These are phyloP conservation scores for Hydriomena furcata DNA, from an alignment of 2,888 invertebrate genomes.

Conservation along the genomic window DNA sequence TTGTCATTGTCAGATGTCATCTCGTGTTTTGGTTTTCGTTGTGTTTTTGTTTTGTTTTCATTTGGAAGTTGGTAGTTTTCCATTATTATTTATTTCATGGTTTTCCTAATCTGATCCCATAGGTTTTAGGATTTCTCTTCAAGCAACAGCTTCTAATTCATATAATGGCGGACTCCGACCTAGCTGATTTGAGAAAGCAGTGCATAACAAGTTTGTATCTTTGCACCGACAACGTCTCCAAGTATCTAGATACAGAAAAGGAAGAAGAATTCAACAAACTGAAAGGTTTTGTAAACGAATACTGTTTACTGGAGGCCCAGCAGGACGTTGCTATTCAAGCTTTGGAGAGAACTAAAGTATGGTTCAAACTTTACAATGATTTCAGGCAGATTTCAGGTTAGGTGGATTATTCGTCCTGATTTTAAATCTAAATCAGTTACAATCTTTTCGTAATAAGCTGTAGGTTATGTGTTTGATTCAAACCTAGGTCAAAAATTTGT, in stretches of 20 bases:
- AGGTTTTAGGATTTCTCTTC: too few relatives aligned
- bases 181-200: slow-evolving; percentile 63
- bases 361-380: neutral
- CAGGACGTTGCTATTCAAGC: slow-evolving; percentile 64
- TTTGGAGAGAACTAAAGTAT: slow-evolving; percentile 59
- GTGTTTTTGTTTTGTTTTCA: neutral
- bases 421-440: too few relatives aligned
- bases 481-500: too few relatives aligned
- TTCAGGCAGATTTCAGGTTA: too few relatives aligned
- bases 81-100: neutral
- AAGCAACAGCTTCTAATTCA: too few relatives aligned
- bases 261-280: slow-evolving; percentile 59
- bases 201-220: slow-evolving; percentile 66
- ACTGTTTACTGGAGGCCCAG: slow-evolving; percentile 64
- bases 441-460: too few relatives aligned
- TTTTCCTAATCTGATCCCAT: too few relatives aligned
- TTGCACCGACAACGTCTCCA: slow-evolving; percentile 67
- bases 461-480: too few relatives aligned
- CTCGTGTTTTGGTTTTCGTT: too few relatives aligned
- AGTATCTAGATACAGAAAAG: slow-evolving; percentile 66
- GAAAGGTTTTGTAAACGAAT: slow-evolving; percentile 56
- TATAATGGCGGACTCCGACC: slow-evolving; percentile 55
- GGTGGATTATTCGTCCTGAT: too few relatives aligned
- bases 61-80: neutral
- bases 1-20: too few relatives aligned